Percentiles rank a stretch among this genome's conserved stretches.
Conservation (phyloP, 2,797 vertebrate genomes). For the Cossypha heuglini region DNA sequence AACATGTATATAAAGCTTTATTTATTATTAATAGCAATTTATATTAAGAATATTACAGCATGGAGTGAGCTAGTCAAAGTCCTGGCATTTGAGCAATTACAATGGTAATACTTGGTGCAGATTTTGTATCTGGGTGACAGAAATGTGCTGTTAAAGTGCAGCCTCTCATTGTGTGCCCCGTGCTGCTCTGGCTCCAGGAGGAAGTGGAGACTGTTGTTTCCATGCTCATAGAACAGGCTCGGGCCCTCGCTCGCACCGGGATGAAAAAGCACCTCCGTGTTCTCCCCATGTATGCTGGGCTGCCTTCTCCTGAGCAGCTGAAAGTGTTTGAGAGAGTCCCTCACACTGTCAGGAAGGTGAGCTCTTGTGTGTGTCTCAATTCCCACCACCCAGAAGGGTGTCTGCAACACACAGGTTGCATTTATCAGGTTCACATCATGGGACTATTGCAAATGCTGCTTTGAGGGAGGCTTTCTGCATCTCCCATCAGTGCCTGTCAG, state of each 20-base stretch:
- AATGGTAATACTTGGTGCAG: background rate
- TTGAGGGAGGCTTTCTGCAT: background rate
- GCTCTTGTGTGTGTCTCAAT: background rate
- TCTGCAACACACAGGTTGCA: background rate
- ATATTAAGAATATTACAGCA: background rate
- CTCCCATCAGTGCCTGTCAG: background rate
- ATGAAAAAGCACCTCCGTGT: constrained; percentile 95
- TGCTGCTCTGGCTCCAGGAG: constrained; percentile 77
- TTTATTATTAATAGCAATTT: background rate
- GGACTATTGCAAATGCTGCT: background rate
- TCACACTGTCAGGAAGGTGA: constrained; percentile 90
- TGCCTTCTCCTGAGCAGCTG: constrained; percentile 93
- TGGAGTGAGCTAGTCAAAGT: background rate
- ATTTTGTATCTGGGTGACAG: background rate
- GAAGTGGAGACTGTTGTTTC: constrained; percentile 96
- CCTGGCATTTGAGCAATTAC: background rate
- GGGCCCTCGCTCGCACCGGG: constrained; percentile 87
- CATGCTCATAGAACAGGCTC: constrained; percentile 91
- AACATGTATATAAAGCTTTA: background rate
- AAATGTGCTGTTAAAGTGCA: background rate
- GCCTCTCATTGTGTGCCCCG: background rate
- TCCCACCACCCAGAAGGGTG: background rate
- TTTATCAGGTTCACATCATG: background rate
- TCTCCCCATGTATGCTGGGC: constrained; percentile 94
- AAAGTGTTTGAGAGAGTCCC: constrained; percentile 92